Conservation (phyloP, 2,888 invertebrate species). For the Entomobrya multifasciata region DNA sequence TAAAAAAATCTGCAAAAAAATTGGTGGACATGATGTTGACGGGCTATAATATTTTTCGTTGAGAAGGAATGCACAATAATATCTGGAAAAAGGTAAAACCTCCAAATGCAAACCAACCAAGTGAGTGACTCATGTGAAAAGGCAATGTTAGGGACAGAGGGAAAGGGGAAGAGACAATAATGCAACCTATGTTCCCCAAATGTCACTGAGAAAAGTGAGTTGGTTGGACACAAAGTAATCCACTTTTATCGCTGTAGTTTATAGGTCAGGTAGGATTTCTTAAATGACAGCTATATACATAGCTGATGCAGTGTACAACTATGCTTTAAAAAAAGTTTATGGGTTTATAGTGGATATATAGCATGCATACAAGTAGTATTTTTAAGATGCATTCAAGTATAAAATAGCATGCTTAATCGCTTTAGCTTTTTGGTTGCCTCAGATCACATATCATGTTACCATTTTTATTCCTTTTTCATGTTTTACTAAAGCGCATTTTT, state of each 20-base stretch:
- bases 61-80: slow-evolving; percentile 38
- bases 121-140: slow-evolving; percentile 6
- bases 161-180: not conserved
- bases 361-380: not conserved
- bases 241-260: slow-evolving; percentile 43
- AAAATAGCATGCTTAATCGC: slow-evolving; percentile 48
- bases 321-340: not conserved
- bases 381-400: slow-evolving; percentile 34
- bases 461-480: slow-evolving; percentile 42
- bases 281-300: slow-evolving; percentile 30
- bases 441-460: slow-evolving; percentile 39
- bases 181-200: slow-evolving; percentile 26
- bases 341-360: not conserved
- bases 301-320: not conserved
- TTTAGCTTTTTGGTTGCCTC: slow-evolving; percentile 40
- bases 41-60: slow-evolving; percentile 28
- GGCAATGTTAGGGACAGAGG: too few species aligned
- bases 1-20: not conserved
- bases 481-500: slow-evolving; percentile 45
- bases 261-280: slow-evolving; percentile 52
- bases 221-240: slow-evolving; percentile 50
- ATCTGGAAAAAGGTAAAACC: not conserved
- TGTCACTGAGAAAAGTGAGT: slow-evolving; percentile 3
- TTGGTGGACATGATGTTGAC: slow-evolving; percentile 13
- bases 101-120: too few species aligned